A percentile compares a stretch with the other conserved stretches of the same genome.
Evolutionary conservation across 1,140 invertebrate species (phyloP).

Genomic region (Monochamus saltuarius): DNA sequence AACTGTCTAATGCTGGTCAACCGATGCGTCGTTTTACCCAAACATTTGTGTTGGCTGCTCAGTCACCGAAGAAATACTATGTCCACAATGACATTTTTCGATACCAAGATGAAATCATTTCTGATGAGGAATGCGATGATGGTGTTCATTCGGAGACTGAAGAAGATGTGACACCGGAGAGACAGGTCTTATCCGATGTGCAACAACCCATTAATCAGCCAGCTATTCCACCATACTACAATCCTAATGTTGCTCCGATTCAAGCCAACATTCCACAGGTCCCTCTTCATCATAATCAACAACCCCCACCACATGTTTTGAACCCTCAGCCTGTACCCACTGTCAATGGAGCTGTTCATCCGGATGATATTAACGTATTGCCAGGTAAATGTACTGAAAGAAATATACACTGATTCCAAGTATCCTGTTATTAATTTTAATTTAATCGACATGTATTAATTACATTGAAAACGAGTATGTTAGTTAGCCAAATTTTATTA

Average conservation of each 20-base stretch:
- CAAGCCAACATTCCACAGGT: conserved; percentile 43
- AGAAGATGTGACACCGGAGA: conserved; percentile 54
- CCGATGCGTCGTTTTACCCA: conserved; percentile 97
- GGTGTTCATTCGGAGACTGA: conserved; percentile 67
- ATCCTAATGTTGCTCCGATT: conserved; percentile 24
- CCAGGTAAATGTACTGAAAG: conserved; percentile 28
- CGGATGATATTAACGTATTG: conserved; percentile 46
- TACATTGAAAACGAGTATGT: too few relatives aligned
- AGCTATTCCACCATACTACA: conserved; percentile 13
- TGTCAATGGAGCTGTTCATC: conserved; percentile 52
- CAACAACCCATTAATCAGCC: conserved; percentile 34
- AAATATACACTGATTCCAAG: too few relatives aligned
- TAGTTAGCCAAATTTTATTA: too few relatives aligned
- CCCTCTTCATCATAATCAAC: conserved; percentile 41
- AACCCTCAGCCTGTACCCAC: conserved; percentile 50
- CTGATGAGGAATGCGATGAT: conserved; percentile 69
- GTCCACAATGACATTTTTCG: conserved; percentile 98
- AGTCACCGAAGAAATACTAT: conserved; percentile 95
- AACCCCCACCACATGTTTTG: conserved; percentile 47
- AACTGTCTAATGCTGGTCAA: conserved; percentile 92
- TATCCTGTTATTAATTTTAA: background rate
- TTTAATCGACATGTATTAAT: too few relatives aligned
- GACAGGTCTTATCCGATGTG: conserved; percentile 35
- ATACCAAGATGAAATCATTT: conserved; percentile 86
- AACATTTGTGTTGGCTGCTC: conserved; percentile 93